Percentiles rank a stretch among this genome's conserved stretches.
Conservation (phyloP, 2,113 vertebrate species). For the Poeciliopsis retropinna region DNA sequence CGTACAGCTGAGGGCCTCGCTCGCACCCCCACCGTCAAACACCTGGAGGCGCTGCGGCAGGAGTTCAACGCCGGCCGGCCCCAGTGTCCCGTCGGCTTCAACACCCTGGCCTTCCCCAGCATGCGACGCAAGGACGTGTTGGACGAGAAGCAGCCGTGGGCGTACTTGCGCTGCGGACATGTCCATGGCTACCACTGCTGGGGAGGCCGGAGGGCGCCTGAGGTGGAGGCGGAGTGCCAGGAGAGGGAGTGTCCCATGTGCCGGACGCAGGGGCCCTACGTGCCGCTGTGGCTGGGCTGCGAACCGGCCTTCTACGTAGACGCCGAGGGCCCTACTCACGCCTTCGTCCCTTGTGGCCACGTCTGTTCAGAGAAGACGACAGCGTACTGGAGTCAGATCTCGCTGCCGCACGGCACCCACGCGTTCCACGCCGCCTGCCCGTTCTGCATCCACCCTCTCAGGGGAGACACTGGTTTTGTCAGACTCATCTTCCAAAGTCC, state of each 20-base stretch:
- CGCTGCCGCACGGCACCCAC: slow-evolving; percentile 90
- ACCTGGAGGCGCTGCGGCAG: slow-evolving; percentile 91
- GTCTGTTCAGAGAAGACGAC: slow-evolving; percentile 94
- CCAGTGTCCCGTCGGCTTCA: slow-evolving; percentile 95
- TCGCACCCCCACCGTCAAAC: slow-evolving; percentile 88
- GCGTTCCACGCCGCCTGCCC: slow-evolving; percentile 93
- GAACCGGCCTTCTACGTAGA: slow-evolving; percentile 93
- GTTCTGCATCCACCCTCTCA: slow-evolving; percentile 91
- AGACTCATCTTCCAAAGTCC: slow-evolving; percentile 96
- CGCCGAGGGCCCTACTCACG: slow-evolving; percentile 89
- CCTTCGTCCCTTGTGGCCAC: slow-evolving; percentile 92
- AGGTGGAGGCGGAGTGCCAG: slow-evolving; percentile 75
- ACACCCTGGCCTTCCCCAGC: slow-evolving; percentile 94
- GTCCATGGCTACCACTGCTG: slow-evolving; percentile 94
- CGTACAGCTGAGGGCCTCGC: slow-evolving; percentile 91
- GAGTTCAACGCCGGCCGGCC: slow-evolving; percentile 94
- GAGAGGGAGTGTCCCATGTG: slow-evolving; percentile 96
- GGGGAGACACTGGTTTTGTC: slow-evolving; percentile 85
- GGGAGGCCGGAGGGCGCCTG: slow-evolving; percentile 76
- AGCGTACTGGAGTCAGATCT: slow-evolving; percentile 91
- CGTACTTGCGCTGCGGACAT: slow-evolving; percentile 93
- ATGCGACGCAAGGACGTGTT: slow-evolving; percentile 88
- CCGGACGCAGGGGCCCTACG: slow-evolving; percentile 88
- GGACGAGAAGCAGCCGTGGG: slow-evolving; percentile 93
- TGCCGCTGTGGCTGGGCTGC: slow-evolving; percentile 92